Conservation (phyloP, 2,888 invertebrate species). For the Drosophila aldrichi region DNA sequence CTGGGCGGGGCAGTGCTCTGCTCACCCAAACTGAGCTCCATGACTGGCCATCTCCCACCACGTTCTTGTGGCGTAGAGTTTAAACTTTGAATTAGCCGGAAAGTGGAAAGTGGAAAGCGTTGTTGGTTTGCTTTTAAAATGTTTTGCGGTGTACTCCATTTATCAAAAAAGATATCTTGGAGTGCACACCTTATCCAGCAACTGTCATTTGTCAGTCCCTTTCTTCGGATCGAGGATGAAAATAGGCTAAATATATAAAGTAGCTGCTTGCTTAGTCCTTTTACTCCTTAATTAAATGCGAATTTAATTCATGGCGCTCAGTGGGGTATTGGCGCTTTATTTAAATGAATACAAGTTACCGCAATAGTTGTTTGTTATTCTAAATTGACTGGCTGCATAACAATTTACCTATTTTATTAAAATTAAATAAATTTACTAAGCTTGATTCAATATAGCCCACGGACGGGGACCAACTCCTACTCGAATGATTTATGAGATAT, state of each 20-base stretch:
- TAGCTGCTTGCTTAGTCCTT: neutral
- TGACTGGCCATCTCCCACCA: constrained; percentile 16
- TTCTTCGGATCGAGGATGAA: constrained; percentile 26
- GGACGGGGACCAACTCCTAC: neutral
- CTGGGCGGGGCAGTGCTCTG: neutral
- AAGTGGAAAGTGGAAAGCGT: constrained; percentile 81
- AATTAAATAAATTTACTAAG: neutral
- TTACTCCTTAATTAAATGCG: constrained; percentile 18
- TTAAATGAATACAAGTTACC: neutral
- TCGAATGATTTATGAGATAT: neutral
- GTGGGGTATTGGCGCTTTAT: neutral
- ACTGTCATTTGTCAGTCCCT: constrained; percentile 65
- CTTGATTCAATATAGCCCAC: neutral
- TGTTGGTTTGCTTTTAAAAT: constrained; percentile 80
- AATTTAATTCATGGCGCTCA: neutral
- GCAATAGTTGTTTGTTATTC: neutral
- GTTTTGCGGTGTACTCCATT: constrained; percentile 78
- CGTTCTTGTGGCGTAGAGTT: constrained; percentile 67
- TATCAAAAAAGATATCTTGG: constrained; percentile 73
- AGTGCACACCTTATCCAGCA: constrained; percentile 52
- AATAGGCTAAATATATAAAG: constrained; percentile 34
- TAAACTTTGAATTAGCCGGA: constrained; percentile 80
- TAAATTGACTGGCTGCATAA: neutral
- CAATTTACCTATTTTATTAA: neutral
- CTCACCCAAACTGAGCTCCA: constrained; percentile 1